phyloP scores from a whole-genome alignment of 2,888 invertebrate species.

The Dermolepida albohirtum region DNA sequence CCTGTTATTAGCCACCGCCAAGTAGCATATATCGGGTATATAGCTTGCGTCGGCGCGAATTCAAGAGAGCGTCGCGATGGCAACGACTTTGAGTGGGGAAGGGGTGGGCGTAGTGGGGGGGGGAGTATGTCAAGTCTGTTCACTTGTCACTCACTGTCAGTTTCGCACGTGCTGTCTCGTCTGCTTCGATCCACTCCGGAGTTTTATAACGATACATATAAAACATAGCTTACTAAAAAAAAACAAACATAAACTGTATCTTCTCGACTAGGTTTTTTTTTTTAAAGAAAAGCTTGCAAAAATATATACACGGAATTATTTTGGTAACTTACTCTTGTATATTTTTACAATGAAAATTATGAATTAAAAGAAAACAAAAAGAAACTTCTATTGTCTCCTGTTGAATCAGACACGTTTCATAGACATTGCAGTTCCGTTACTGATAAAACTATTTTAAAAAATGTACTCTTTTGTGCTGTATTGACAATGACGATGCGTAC shows the following conservation, averaged over 20 bases:
- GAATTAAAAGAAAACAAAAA: background rate
- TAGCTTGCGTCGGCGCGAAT: slow-evolving; percentile 47
- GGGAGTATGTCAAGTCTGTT: slow-evolving; percentile 52
- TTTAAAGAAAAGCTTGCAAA: too few species aligned
- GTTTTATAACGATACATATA: background rate
- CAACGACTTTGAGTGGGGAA: slow-evolving; percentile 43
- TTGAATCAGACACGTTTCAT: too few species aligned
- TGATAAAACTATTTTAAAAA: too few species aligned
- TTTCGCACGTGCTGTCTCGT: slow-evolving; percentile 50
- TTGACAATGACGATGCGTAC: background rate
- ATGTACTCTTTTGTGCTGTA: background rate
- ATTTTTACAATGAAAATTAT: background rate
- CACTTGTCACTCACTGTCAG: slow-evolving; percentile 53
- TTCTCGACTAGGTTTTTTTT: background rate
- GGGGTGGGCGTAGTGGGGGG: slow-evolving; percentile 48
- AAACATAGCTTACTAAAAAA: slow-evolving; percentile 3
- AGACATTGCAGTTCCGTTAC: too few species aligned
- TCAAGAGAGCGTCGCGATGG: slow-evolving; percentile 47
- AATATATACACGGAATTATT: too few species aligned
- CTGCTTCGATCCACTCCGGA: slow-evolving; percentile 34
- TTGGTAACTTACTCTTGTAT: too few species aligned
- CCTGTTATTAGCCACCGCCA: background rate
- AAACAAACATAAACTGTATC: background rate
- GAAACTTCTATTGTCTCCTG: background rate
- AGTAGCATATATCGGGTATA: slow-evolving; percentile 7